These are phyloP conservation scores for Acanthopleura granulata DNA, from an alignment of 2,888 invertebrate species.

Conservation along the genomic window DNA sequence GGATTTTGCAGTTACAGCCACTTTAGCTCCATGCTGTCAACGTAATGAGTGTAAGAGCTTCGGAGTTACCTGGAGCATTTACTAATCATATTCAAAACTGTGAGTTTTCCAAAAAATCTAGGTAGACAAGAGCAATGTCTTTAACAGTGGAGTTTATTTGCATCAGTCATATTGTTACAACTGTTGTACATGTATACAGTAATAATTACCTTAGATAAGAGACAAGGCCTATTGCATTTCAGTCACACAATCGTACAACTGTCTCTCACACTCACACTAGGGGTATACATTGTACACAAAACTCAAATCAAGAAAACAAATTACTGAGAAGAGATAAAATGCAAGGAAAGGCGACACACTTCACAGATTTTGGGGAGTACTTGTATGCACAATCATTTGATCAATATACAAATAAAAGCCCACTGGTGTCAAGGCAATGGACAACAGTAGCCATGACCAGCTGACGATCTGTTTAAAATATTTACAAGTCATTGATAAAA, in stretches of 20 bases:
- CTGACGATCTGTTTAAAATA: too few relatives aligned
- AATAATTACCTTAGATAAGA: neutral
- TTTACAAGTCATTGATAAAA: too few relatives aligned
- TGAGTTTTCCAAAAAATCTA: neutral
- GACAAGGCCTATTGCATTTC: conserved; percentile 9
- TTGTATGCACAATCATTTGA: neutral
- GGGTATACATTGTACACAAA: conserved; percentile 3
- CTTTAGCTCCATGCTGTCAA: too few relatives aligned
- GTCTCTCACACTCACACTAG: conserved; percentile 7
- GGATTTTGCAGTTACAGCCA: too few relatives aligned
- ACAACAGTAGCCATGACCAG: too few relatives aligned
- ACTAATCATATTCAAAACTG: too few relatives aligned
- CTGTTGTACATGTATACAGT: conserved; percentile 11
- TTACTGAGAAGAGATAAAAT: neutral
- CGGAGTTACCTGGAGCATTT: too few relatives aligned
- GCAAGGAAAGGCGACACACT: conserved; percentile 3
- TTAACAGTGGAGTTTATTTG: conserved; percentile 10
- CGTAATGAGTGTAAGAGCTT: too few relatives aligned
- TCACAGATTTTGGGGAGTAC: neutral
- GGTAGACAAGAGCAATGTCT: neutral
- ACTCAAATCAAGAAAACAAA: neutral
- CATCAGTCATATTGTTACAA: conserved; percentile 15
- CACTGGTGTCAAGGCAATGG: neutral
- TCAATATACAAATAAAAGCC: conserved; percentile 7
- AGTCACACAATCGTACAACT: neutral